These are phyloP conservation scores for Lutraria lutraria DNA, from an alignment of 2,888 invertebrate species.

Conservation along the genomic window DNA sequence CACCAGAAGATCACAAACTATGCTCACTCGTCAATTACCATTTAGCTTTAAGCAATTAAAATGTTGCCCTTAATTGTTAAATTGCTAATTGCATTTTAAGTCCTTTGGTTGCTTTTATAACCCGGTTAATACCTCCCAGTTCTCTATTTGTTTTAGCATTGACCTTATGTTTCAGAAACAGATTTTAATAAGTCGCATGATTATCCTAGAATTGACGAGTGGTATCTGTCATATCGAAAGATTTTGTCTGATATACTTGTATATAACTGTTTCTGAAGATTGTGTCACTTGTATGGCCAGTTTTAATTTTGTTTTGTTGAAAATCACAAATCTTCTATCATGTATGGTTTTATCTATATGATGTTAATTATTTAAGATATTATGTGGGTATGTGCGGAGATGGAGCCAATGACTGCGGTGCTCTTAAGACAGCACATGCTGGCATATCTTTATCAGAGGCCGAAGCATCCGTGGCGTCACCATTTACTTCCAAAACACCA, in stretches of 20 bases:
- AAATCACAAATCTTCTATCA: not conserved
- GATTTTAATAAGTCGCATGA: not conserved
- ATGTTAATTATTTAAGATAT: constrained; percentile 78
- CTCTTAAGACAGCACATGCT: constrained; percentile 94
- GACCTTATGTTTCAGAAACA: no score
- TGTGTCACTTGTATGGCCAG: not conserved
- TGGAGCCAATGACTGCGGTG: constrained; percentile 98
- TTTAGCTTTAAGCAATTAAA: no score
- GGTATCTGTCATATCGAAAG: no score
- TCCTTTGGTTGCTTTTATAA: no score
- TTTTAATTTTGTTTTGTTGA: not conserved
- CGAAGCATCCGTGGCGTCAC: constrained; percentile 97
- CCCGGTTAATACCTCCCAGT: no score
- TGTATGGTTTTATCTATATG: not conserved
- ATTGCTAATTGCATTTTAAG: no score
- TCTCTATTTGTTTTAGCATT: not conserved
- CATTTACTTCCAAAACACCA: constrained; percentile 95
- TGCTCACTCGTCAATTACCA: no score
- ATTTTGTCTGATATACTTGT: no score
- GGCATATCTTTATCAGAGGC: constrained; percentile 97
- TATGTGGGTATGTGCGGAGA: constrained; percentile 97
- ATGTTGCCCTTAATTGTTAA: no score
- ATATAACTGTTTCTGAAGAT: not conserved
- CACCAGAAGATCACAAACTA: no score
- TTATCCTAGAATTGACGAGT: no score